These are phyloP conservation scores for Arremon brunneinucha DNA, from an alignment of 2,797 vertebrate genomes.

Conservation along the genomic window DNA sequence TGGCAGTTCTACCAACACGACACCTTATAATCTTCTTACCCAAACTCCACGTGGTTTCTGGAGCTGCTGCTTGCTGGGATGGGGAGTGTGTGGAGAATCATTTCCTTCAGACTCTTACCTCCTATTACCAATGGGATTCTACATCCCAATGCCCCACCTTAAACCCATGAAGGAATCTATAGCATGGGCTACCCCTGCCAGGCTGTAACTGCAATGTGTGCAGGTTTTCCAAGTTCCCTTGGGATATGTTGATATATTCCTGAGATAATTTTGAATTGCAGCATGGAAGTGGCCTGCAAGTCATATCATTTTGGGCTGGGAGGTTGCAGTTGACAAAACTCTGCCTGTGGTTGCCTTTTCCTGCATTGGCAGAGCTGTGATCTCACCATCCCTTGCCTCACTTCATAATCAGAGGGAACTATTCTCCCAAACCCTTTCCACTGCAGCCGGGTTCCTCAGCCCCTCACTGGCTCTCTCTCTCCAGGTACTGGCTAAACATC, in stretches of 20 bases:
- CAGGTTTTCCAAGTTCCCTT: background rate
- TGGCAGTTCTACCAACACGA: background rate
- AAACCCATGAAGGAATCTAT: background rate
- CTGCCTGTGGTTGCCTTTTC: background rate
- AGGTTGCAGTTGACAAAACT: background rate
- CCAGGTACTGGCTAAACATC: background rate
- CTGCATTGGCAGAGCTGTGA: background rate
- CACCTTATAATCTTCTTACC: background rate
- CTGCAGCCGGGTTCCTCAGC: background rate
- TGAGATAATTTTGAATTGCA: background rate
- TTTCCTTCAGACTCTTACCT: background rate
- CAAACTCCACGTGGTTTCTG: background rate
- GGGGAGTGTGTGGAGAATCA: fast-evolving
- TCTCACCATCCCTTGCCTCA: background rate
- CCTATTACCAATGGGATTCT: background rate
- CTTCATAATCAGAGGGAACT: background rate
- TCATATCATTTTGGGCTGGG: fast-evolving
- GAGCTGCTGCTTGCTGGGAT: background rate
- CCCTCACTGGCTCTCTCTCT: fast-evolving
- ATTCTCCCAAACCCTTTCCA: background rate
- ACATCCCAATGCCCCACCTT: background rate
- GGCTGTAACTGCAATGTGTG: background rate
- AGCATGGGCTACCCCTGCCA: background rate
- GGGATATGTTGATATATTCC: background rate
- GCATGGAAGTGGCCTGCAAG: background rate